Conservation (phyloP, 2,797 vertebrate genomes). For the Phataginus tricuspis region DNA sequence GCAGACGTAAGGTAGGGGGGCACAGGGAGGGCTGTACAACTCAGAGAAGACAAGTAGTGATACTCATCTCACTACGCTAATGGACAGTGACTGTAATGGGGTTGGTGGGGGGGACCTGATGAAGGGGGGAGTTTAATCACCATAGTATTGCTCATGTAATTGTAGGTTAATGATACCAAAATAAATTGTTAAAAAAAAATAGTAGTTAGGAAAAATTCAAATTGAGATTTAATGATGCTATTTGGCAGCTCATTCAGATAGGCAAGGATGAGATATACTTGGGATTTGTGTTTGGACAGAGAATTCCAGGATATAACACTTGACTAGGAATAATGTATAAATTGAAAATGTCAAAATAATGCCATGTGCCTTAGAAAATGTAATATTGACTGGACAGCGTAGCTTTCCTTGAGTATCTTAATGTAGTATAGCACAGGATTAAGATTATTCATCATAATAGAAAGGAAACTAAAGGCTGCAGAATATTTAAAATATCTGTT, state of each 20-base stretch:
- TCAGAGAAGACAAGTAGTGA: no score
- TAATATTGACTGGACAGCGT: not conserved
- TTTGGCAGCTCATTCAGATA: not conserved
- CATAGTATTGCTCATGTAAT: no score
- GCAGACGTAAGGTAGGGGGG: no score
- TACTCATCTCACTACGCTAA: no score
- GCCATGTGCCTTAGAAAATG: not conserved
- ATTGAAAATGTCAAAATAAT: not conserved
- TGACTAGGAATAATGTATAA: not conserved
- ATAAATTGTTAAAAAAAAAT: no score
- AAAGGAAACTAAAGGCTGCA: no score
- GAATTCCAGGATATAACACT: not conserved
- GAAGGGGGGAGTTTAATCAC: no score
- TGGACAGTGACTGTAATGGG: no score
- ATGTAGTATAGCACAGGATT: not conserved
- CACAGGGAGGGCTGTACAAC: no score
- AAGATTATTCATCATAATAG: not conserved
- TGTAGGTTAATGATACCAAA: no score
- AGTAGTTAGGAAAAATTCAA: not conserved
- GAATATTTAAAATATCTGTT: not conserved
- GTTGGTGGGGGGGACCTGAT: no score
- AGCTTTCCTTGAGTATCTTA: not conserved
- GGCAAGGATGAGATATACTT: not conserved
- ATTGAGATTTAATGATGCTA: not conserved
- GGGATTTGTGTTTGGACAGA: not conserved